phyloP scores from a whole-genome alignment of 92 coral and sea anemone genomes.

The Phenganax stokvisi region DNA sequence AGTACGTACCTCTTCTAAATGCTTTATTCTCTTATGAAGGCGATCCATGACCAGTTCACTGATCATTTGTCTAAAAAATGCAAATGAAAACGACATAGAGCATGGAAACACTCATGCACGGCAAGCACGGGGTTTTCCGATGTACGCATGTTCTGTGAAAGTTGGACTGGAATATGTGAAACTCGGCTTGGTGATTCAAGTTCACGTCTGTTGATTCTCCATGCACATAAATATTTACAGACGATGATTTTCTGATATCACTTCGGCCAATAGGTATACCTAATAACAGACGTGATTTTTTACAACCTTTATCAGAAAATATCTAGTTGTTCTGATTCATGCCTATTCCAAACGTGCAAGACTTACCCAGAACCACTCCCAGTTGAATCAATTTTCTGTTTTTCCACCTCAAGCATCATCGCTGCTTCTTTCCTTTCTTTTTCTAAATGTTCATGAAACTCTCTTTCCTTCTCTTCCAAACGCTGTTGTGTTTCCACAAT shows the following conservation, averaged over 20 bases:
- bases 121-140: no score
- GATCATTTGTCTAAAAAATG: conserved; percentile 24
- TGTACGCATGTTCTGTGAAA: no score
- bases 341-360: background rate
- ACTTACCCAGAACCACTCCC: conserved; percentile 25
- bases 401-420: conserved; percentile 68
- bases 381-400: conserved; percentile 61
- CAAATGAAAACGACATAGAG: background rate
- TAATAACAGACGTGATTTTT: no score
- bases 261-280: no score
- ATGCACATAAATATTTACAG: background rate
- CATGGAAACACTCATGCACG: no score
- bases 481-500: conserved; percentile 47
- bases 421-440: conserved; percentile 63
- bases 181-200: no score
- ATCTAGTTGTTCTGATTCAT: no score
- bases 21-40: conserved; percentile 52
- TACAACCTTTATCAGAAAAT: no score
- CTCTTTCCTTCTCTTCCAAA: conserved; percentile 57
- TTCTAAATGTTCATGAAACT: conserved; percentile 57
- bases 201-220: no score
- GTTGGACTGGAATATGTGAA: no score
- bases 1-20: conserved; percentile 56
- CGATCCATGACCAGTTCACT: conserved; percentile 36
- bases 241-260: no score